Conservation (phyloP, 1,140 invertebrate species). For the Heliconius nattereri region DNA sequence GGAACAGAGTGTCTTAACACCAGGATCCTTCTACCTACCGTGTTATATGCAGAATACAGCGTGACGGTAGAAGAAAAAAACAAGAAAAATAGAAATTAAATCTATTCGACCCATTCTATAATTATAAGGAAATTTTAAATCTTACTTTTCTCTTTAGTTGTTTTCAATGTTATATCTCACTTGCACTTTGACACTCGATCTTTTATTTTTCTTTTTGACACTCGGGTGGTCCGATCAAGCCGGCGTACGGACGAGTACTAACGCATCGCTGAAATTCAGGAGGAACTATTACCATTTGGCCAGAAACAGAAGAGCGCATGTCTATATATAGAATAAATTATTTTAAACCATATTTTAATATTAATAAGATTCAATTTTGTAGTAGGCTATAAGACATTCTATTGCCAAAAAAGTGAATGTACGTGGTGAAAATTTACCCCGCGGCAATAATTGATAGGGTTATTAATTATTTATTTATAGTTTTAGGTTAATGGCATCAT, state of each 20-base stretch:
- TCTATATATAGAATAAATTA: neutral
- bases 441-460: conserved; percentile 39
- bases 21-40: no score
- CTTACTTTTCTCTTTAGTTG: neutral
- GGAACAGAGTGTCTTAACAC: no score
- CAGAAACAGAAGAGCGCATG: conserved; percentile 35
- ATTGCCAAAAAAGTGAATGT: conserved; percentile 28
- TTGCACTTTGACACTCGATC: conserved; percentile 9
- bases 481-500: conserved; percentile 17
- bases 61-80: no score
- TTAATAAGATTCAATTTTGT: neutral
- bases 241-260: conserved; percentile 33
- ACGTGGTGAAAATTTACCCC: conserved; percentile 39
- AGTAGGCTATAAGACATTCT: neutral
- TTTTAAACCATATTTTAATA: conserved; percentile 7
- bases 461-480: conserved; percentile 40
- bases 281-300: conserved; percentile 20
- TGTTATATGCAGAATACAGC: no score
- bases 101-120: neutral
- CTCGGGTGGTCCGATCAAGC: neutral
- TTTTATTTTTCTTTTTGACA: neutral
- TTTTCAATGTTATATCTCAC: neutral
- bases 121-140: neutral
- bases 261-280: conserved; percentile 33
- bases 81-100: neutral